Evolutionary conservation across 2,888 invertebrate species (phyloP).

Genomic region (Pteria penguin): DNA sequence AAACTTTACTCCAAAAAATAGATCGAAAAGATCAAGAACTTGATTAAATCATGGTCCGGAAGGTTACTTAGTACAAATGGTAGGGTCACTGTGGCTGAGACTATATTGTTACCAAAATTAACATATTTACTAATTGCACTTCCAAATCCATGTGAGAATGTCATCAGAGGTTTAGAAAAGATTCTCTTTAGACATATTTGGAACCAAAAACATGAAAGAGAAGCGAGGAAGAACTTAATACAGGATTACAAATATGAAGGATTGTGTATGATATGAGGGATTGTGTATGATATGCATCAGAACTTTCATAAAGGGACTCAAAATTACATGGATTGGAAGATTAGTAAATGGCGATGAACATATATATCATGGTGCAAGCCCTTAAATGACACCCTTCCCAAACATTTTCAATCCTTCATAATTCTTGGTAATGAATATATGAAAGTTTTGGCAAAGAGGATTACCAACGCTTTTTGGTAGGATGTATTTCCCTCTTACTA

Average conservation of each 20-base stretch:
- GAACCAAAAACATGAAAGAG: constrained; percentile 17
- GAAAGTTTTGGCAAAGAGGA: not conserved
- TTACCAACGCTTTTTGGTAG: not conserved
- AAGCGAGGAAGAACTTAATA: constrained; percentile 7
- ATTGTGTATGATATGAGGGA: constrained; percentile 19
- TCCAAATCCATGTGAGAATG: constrained; percentile 10
- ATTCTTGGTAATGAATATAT: not conserved
- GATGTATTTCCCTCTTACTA: not conserved
- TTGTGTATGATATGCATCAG: constrained; percentile 6
- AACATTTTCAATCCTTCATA: not conserved
- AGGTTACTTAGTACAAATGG: constrained; percentile 21
- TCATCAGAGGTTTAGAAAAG: not conserved
- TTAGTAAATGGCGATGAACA: not conserved
- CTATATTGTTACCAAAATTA: constrained; percentile 13
- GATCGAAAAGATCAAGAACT: constrained; percentile 4
- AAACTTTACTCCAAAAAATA: not conserved
- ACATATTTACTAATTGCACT: constrained; percentile 19
- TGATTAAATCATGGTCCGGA: constrained; percentile 4
- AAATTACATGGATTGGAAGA: constrained; percentile 26
- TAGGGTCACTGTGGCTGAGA: constrained; percentile 22
- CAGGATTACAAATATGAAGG: constrained; percentile 26
- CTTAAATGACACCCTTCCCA: not conserved
- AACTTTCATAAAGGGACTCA: constrained; percentile 11
- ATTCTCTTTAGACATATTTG: constrained; percentile 23
- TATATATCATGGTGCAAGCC: not conserved